A percentile compares a stretch with the other conserved stretches of the same genome.
Conservation (phyloP, 2,797 vertebrate species). For the Gymnopithys bicolor region DNA sequence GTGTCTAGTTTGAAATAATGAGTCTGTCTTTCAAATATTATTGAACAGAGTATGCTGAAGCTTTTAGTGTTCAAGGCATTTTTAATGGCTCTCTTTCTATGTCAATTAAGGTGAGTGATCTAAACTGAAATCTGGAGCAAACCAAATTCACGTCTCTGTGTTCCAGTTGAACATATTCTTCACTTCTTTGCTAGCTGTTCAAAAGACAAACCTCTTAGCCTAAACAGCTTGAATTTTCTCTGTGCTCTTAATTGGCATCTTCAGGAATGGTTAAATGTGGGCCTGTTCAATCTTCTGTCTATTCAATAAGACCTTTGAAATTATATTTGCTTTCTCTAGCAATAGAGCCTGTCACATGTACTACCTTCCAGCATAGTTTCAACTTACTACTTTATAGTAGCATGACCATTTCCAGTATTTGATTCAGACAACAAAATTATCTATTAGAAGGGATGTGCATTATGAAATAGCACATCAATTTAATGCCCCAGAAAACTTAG, state of each 20-base stretch:
- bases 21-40: not conserved
- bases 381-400: not conserved
- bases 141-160: not conserved
- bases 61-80: not conserved
- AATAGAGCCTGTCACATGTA: not conserved
- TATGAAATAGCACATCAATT: constrained; percentile 52
- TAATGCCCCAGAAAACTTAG: constrained; percentile 65
- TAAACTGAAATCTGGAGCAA: not conserved
- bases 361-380: not conserved
- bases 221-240: not conserved
- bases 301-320: not conserved
- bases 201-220: not conserved
- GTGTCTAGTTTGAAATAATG: not conserved
- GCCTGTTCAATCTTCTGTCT: not conserved
- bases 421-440: constrained; percentile 38
- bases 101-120: not conserved
- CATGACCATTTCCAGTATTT: not conserved
- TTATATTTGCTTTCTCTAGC: not conserved
- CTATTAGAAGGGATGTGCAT: constrained; percentile 9
- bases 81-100: not conserved
- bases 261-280: not conserved
- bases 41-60: not conserved
- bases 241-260: not conserved
- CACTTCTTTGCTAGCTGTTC: not conserved
- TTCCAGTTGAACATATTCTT: not conserved